These are phyloP conservation scores for Yasuhikotakia modesta DNA, from an alignment of 2,797 vertebrate species.

Conservation along the genomic window DNA sequence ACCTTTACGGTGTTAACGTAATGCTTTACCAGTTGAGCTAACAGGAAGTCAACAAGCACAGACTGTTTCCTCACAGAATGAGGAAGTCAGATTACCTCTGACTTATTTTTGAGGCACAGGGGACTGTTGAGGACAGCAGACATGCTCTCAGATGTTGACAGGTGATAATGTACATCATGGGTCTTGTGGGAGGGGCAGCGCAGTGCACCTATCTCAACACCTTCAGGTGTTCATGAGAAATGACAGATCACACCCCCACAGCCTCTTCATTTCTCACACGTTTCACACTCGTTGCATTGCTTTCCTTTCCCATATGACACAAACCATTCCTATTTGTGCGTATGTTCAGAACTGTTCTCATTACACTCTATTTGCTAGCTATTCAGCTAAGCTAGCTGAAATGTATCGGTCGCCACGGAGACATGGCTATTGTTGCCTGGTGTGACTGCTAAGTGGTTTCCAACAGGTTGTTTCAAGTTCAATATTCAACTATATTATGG, in stretches of 20 bases:
- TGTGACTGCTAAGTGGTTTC: not conserved
- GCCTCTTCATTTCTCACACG: constrained; percentile 8
- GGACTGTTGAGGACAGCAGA: not conserved
- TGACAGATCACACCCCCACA: constrained; percentile 54
- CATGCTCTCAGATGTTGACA: constrained; percentile 41
- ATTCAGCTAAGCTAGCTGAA: not conserved
- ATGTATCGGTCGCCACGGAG: not conserved
- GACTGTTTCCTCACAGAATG: not conserved
- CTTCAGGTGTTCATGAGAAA: constrained; percentile 29
- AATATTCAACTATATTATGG: no score
- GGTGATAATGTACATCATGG: constrained; percentile 53
- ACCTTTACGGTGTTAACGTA: no score
- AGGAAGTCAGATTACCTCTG: not conserved
- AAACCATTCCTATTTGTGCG: not conserved
- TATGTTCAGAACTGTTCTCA: not conserved
- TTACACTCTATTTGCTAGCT: constrained; percentile 1
- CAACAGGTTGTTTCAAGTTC: no score
- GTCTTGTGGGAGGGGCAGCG: constrained; percentile 35
- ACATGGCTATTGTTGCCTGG: not conserved
- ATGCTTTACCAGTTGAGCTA: no score
- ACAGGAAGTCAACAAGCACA: no score
- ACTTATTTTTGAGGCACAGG: not conserved
- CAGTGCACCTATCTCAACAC: constrained; percentile 9
- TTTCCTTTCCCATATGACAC: constrained; percentile 9
- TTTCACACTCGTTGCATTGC: constrained; percentile 5